Evolutionary conservation across 2,888 invertebrate species (phyloP), one percentile per base, ranked within the genome.

Genomic region (Steinernema hermaphroditum): DNA sequence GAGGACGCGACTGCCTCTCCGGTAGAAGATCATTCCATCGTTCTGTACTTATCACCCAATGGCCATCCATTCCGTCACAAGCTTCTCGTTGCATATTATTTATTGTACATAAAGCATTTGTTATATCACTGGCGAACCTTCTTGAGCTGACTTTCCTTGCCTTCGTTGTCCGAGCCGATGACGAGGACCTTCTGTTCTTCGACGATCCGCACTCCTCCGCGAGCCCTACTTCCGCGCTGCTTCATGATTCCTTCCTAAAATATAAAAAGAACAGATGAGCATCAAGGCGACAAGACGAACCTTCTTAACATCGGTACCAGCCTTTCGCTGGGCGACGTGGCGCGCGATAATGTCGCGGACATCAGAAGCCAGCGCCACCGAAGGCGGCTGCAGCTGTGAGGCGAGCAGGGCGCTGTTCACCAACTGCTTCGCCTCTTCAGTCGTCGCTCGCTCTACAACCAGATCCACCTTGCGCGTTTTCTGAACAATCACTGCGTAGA

Each of bases 301-400:
- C 68, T 68, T 44, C 37, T 29, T 22, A 8, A 71, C 44, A 19
- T 8, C 29, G 2, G 9, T 2, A 9, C 19, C 2, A 6, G 43
- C 54, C 34, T 44, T 49, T 32, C 71, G 70, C 19, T 69, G 50
- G 50, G 69, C 71, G 34, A 54, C 37, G 72, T 75, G 75, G n/a
- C 70, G 50, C 9, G 68, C 54, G 37, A 75, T 68, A 27, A 75
- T 75, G n/a, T 71, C 75, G 2, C 74, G 71, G 46, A 75, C 68
- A 32, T 75, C 75, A 14, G 74, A 75, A 32, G 71, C 71, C 71
- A 75, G 43, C 27, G 75, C 75, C 19, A 75, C 75, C 9, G 75
- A 75, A 16, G 75, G 75, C 44, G 75, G 74, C 68, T 75, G 75
- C 44, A 68, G 27, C 68, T 75, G 70, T n/a, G 75, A 75, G 14